A percentile compares a stretch with the other conserved stretches of the same genome.
phyloP scores from a whole-genome alignment of 2,113 vertebrate genomes.

The Nyctibius bracteatus region DNA sequence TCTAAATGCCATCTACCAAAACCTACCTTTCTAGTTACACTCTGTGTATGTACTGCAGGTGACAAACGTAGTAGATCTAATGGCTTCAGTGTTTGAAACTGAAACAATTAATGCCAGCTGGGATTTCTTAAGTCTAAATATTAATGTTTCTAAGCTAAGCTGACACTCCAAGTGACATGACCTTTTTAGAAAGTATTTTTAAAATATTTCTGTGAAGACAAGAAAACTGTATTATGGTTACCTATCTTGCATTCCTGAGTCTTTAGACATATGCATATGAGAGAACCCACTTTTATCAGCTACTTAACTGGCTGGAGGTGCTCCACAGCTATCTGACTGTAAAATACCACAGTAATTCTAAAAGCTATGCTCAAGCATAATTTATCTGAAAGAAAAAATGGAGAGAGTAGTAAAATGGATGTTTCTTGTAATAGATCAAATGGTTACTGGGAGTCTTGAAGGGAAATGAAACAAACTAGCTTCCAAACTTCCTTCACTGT shows the following conservation, averaged over 20 bases:
- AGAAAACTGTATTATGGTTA: background rate
- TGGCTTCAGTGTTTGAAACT: background rate
- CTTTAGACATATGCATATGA: background rate
- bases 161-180: background rate
- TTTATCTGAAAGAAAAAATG: background rate
- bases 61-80: background rate
- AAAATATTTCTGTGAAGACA: background rate
- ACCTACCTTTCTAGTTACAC: background rate
- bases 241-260: background rate
- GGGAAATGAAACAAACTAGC: background rate
- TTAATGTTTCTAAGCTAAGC: background rate
- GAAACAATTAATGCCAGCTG: background rate
- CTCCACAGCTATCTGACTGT: background rate
- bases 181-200: background rate
- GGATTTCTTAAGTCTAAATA: background rate
- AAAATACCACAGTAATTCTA: background rate
- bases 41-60: background rate
- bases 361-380: background rate
- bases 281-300: background rate
- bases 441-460: background rate
- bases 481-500: background rate
- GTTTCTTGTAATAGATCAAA: background rate
- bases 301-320: background rate
- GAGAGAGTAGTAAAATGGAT: background rate
- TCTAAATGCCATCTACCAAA: background rate